Percentiles rank a stretch among this genome's conserved stretches.
phyloP scores from a whole-genome alignment of 2,888 invertebrate genomes.

The Proisotoma minuta region DNA sequence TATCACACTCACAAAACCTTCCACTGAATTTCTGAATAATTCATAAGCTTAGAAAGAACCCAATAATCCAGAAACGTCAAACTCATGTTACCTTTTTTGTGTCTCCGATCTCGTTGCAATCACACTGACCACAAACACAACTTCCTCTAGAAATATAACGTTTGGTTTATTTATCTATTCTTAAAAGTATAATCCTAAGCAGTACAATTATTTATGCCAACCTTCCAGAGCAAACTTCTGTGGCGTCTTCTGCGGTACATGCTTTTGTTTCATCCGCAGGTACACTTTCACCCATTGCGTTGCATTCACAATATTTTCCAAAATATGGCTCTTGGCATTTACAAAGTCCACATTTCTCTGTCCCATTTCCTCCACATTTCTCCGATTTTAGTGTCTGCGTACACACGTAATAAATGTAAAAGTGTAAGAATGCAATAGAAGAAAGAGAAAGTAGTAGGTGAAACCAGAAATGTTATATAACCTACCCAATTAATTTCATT shows the following conservation, averaged over 20 bases:
- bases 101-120: constrained; percentile 49
- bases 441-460: too few species aligned
- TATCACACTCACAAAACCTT: constrained; percentile 34
- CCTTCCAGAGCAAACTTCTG: constrained; percentile 38
- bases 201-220: constrained; percentile 7
- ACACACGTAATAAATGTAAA: background rate
- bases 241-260: constrained; percentile 18
- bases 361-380: constrained; percentile 20
- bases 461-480: too few species aligned
- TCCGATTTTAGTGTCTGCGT: constrained; percentile 22
- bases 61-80: background rate
- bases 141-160: constrained; percentile 52
- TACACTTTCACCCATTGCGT: constrained; percentile 17
- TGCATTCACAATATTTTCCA: constrained; percentile 50
- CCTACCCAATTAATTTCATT: constrained; percentile 12
- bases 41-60: background rate
- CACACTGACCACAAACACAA: constrained; percentile 57
- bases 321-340: constrained; percentile 52
- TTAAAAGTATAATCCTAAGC: constrained; percentile 9
- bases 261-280: constrained; percentile 15
- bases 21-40: constrained; percentile 24
- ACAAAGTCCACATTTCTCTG: constrained; percentile 44
- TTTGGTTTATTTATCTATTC: constrained; percentile 47
- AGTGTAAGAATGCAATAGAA: background rate
- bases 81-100: constrained; percentile 3